Evolutionary conservation across 92 coral and sea anemone species (phyloP).

Genomic region (Blastomussa wellsi): DNA sequence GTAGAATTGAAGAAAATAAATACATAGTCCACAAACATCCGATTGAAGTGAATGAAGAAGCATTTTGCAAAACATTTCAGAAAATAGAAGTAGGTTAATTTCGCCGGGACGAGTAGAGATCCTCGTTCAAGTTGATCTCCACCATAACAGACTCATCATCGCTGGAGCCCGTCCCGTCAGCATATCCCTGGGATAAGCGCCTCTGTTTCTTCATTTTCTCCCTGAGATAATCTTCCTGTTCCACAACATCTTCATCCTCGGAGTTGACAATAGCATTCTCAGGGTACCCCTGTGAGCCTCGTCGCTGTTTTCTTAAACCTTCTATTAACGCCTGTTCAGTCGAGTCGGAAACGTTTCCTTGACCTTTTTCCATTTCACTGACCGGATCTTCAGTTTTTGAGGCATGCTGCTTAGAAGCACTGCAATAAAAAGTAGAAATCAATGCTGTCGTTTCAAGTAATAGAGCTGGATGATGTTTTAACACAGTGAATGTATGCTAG

Average conservation of each 20-base stretch:
- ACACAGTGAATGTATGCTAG: neutral
- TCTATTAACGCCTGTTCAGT: conserved; percentile 8
- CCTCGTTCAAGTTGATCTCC: conserved; percentile 28
- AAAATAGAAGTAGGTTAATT: neutral
- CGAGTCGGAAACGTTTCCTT: neutral
- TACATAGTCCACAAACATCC: neutral
- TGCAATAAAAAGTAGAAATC: neutral
- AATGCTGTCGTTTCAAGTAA: neutral
- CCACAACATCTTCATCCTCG: conserved; percentile 35
- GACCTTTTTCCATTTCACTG: conserved; percentile 24
- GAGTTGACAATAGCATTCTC: conserved; percentile 48
- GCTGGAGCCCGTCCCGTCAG: conserved; percentile 34
- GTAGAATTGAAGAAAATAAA: neutral
- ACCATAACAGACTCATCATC: conserved; percentile 46
- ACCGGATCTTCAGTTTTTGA: conserved; percentile 3
- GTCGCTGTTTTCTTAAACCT: conserved; percentile 36
- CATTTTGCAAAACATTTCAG: neutral
- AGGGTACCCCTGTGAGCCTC: conserved; percentile 61
- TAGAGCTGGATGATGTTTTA: neutral
- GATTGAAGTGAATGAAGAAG: neutral
- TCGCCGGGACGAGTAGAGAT: neutral
- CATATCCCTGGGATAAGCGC: conserved; percentile 61
- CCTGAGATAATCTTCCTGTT: conserved; percentile 43
- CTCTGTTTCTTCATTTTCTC: conserved; percentile 55
- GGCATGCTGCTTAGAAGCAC: neutral